Conservation (phyloP, 2,113 vertebrate species). For the Lethenteron reissneri region DNA sequence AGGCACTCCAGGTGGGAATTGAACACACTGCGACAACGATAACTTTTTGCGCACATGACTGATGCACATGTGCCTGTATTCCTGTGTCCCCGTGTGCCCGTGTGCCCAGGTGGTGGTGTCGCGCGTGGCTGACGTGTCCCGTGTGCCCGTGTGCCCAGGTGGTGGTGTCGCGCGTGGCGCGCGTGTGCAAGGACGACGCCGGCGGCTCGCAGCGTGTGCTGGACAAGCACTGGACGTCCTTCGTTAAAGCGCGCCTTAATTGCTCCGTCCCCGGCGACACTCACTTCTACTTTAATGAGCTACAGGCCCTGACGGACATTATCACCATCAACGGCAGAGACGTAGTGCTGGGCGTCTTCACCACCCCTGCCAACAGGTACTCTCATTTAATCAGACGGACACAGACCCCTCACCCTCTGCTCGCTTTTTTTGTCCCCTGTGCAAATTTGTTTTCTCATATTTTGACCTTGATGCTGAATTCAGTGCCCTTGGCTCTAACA, state of each 20-base stretch:
- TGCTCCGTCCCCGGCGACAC: slow-evolving; percentile 79
- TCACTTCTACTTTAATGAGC: slow-evolving; percentile 90
- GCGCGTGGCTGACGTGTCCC: not conserved
- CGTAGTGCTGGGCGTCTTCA: slow-evolving; percentile 64
- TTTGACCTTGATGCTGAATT: too few species aligned
- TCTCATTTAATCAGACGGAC: not conserved
- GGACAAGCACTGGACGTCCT: slow-evolving; percentile 94
- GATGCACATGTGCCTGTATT: not conserved
- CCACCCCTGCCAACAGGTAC: slow-evolving; percentile 78
- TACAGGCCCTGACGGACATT: slow-evolving; percentile 66
- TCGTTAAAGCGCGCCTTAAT: slow-evolving; percentile 82
- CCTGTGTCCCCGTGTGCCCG: slow-evolving; percentile 1
- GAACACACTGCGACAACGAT: too few species aligned
- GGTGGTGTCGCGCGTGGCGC: slow-evolving; percentile 64
- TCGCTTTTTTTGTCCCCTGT: too few species aligned
- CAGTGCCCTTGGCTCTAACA: too few species aligned
- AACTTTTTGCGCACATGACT: not conserved
- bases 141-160: slow-evolving; percentile 23
- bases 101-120: not conserved
- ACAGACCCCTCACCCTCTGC: too few species aligned
- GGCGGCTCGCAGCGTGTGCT: slow-evolving; percentile 71
- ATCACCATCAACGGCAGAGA: slow-evolving; percentile 57
- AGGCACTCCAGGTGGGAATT: too few species aligned
- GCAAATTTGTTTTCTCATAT: too few species aligned
- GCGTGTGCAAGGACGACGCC: slow-evolving; percentile 69